Conservation (phyloP, 2,797 vertebrate species). For the Pogoniulus pusillus region DNA sequence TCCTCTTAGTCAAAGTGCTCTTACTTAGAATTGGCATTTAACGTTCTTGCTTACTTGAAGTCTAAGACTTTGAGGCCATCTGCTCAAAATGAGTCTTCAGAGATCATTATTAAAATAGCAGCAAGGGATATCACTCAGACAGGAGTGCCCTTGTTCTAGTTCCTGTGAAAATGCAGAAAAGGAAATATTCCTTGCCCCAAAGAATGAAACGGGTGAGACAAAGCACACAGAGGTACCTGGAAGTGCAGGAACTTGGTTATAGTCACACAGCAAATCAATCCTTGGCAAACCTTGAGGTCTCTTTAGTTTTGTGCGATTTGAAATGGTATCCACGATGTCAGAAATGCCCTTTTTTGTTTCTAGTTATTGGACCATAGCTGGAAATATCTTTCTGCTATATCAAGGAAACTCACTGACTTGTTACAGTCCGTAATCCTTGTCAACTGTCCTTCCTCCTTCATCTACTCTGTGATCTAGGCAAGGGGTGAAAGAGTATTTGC, state of each 20-base stretch:
- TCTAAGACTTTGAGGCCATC: background rate
- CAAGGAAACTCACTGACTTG: background rate
- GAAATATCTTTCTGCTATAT: background rate
- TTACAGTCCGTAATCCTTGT: background rate
- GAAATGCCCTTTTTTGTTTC: no score
- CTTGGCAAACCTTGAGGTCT: background rate
- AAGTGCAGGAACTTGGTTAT: background rate
- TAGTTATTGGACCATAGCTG: background rate
- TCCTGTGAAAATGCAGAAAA: conserved; percentile 17
- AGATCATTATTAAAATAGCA: background rate
- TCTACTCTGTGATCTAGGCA: background rate
- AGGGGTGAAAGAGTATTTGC: background rate
- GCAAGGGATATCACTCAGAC: background rate
- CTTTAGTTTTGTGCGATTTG: background rate
- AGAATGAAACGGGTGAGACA: background rate
- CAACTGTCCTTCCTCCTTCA: background rate
- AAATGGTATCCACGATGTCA: background rate
- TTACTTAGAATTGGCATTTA: background rate
- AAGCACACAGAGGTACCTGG: conserved; percentile 26
- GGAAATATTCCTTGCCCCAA: background rate
- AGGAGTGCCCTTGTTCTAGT: background rate
- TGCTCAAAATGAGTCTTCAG: background rate
- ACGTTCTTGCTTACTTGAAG: background rate
- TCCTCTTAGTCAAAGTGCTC: background rate
- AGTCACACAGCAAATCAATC: background rate